Base-by-base conservation (phyloP, 2,113 vertebrate genomes). In the Dicentrarchus labrax region DNA sequence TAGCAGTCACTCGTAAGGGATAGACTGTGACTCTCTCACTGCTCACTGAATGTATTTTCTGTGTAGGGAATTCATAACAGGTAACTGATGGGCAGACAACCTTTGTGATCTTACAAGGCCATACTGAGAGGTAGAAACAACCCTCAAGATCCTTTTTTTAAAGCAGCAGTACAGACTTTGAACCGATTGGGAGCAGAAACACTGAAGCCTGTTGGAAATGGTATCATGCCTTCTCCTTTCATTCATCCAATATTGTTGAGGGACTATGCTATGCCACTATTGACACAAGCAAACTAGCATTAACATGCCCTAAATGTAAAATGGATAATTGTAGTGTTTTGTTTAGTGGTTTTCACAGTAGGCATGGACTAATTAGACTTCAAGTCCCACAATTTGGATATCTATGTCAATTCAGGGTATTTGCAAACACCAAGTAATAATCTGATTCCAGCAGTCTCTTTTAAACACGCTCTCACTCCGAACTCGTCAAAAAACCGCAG, bases 1-100 rank as follows among this genome's bases (percentile, higher is more conserved):
- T 24, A 80, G n/a, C 64, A 59, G 9, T 72, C 12, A 61, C 56
- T 60, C 64, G 17, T 59, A 57, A 73, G 11, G 48, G 67, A 78
- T 60, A 21, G 60, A 71, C 65, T 76, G 76, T 50, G 76, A 66
- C 61, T 80, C 41, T 59, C 41, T 51, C 30, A 21, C 41, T 47
- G 47, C 50, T 76, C 16, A 9, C 24, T 79, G 36, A 65, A 76
- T 78, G 57, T 22, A 59, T 65, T 88, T 77, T 81, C 57, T 72
- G 61, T 72, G 77, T 16, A 30, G 67, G 68, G 76, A 81, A 66
- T 72, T 78, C 30, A 65, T 21, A 75, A 41, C 22, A 69, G 19
- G 12, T 24, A 16, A 36, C 8, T 22, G 15, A 67, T 70, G 21
- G 45, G 10, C 43, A 36, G 45, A 53, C 21, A 41, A 30, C 36